Percentiles rank a stretch among this genome's conserved stretches.
These are phyloP conservation scores for Pyrrhia umbra DNA, from an alignment of 2,888 invertebrate genomes.

Conservation along the genomic window DNA sequence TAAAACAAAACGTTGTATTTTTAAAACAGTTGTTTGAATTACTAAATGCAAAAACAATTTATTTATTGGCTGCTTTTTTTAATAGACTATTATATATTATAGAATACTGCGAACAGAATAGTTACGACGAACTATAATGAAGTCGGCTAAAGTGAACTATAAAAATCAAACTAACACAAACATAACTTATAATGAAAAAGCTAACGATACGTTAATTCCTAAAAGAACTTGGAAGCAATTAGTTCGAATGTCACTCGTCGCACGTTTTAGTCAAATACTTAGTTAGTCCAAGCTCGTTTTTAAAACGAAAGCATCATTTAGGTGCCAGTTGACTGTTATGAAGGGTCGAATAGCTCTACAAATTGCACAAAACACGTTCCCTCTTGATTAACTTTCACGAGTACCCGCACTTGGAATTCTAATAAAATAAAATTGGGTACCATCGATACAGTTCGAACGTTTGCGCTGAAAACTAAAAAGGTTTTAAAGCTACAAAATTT, in stretches of 20 bases:
- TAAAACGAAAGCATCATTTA: slow-evolving; percentile 76
- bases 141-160: too few species aligned
- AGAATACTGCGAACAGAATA: too few species aligned
- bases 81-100: too few species aligned
- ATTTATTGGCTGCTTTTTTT: too few species aligned
- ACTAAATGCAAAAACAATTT: too few species aligned
- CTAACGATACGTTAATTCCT: slow-evolving; percentile 18
- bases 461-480: slow-evolving; percentile 40
- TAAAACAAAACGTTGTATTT: too few species aligned
- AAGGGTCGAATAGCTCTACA: slow-evolving; percentile 83
- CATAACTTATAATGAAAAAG: neutral
- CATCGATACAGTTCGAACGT: slow-evolving; percentile 67
- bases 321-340: slow-evolving; percentile 78
- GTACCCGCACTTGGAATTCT: slow-evolving; percentile 71
- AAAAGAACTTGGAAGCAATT: slow-evolving; percentile 45
- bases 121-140: too few species aligned
- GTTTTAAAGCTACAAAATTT: slow-evolving; percentile 36
- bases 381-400: slow-evolving; percentile 83
- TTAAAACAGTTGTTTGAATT: too few species aligned
- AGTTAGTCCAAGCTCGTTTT: slow-evolving; percentile 67
- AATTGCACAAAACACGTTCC: slow-evolving; percentile 81
- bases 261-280: slow-evolving; percentile 53
- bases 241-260: slow-evolving; percentile 31
- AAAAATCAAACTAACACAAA: too few species aligned
- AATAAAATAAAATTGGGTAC: slow-evolving; percentile 80